phyloP scores from a whole-genome alignment of 92 coral and sea anemone species.

The Palythoa grandis region DNA sequence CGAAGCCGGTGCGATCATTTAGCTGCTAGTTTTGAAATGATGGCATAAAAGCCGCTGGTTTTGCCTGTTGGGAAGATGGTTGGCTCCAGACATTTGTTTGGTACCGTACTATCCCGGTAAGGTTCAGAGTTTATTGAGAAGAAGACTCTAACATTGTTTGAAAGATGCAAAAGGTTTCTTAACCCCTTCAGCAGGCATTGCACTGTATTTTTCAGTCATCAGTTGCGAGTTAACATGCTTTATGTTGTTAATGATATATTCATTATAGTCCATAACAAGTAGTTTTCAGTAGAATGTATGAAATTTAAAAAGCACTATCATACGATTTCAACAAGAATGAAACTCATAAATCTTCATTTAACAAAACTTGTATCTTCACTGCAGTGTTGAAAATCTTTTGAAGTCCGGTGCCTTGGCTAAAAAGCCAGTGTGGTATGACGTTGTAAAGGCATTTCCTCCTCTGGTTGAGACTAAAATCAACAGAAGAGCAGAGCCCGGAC shows the following conservation, averaged over 20 bases:
- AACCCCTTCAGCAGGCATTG: too few relatives aligned
- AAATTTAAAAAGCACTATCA: too few relatives aligned
- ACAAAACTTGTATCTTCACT: background rate
- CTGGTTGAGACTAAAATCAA: slow-evolving; percentile 71
- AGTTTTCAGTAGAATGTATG: background rate
- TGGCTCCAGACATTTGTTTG: slow-evolving; percentile 84
- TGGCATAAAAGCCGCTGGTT: background rate
- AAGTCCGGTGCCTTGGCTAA: slow-evolving; percentile 77
- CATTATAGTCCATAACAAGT: background rate
- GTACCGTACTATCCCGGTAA: slow-evolving; percentile 84
- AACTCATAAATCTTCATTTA: too few relatives aligned
- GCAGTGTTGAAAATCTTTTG: slow-evolving; percentile 74
- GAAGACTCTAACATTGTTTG: too few relatives aligned
- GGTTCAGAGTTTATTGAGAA: background rate
- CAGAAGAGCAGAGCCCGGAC: slow-evolving; percentile 79
- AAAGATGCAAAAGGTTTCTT: too few relatives aligned
- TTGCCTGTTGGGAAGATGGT: slow-evolving; percentile 52
- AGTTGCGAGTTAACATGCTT: too few relatives aligned
- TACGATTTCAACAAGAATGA: too few relatives aligned
- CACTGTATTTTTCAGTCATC: too few relatives aligned
- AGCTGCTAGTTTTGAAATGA: background rate
- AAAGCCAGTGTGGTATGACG: slow-evolving; percentile 82
- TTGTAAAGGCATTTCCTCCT: slow-evolving; percentile 87
- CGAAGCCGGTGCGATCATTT: background rate
- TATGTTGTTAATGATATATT: too few relatives aligned